A percentile compares a stretch with the other conserved stretches of the same genome.
Conservation (phyloP, 2,113 vertebrate genomes). For the Halichoerus grypus region DNA sequence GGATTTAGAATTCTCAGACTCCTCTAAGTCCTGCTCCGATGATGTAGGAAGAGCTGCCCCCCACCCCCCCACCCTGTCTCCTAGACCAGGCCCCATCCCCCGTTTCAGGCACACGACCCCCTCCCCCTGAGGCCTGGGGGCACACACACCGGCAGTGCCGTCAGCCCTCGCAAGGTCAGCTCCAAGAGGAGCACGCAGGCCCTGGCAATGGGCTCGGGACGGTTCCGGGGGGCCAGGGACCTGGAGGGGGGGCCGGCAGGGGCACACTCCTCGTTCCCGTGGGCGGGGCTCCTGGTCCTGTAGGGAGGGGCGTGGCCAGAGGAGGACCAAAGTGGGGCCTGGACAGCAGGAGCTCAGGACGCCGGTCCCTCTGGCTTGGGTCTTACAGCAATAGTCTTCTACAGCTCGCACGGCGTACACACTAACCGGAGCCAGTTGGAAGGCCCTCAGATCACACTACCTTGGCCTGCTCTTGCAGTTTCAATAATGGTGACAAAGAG, state of each 20-base stretch:
- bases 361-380: neutral
- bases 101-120: neutral
- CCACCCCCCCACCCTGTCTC: neutral
- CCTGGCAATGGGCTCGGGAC: neutral
- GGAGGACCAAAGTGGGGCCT: neutral
- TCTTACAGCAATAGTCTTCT: neutral
- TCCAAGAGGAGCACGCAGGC: neutral
- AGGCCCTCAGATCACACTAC: neutral
- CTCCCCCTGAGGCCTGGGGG: neutral
- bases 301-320: neutral
- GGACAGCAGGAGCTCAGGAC: neutral
- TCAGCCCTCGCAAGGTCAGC: neutral
- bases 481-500: neutral
- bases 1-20: slow-evolving; percentile 9
- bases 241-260: neutral
- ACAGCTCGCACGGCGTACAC: neutral
- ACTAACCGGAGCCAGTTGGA: neutral
- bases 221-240: too few species aligned
- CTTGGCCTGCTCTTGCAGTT: neutral
- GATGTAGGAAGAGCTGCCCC: neutral
- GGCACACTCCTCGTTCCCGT: neutral
- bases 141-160: neutral
- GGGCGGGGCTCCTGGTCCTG: neutral
- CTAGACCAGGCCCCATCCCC: neutral
- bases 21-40: neutral